phyloP scores from a whole-genome alignment of 2,888 invertebrate genomes.

The Pachycephus smyrnensis region DNA sequence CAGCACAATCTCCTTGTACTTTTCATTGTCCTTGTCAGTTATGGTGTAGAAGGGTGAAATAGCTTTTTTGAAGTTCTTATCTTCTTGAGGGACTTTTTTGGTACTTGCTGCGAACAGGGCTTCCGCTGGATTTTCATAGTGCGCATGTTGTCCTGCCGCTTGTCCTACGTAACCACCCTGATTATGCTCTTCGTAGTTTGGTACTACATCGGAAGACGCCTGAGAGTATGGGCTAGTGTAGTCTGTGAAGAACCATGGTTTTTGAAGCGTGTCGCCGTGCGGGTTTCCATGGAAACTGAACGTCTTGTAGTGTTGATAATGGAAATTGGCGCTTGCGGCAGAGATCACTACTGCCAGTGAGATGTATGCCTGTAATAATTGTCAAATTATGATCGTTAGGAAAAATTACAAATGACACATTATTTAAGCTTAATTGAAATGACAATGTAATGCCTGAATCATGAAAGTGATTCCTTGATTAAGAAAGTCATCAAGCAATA shows the following conservation, averaged over 20 bases:
- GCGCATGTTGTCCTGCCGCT: not conserved
- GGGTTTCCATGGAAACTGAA: conserved; percentile 16
- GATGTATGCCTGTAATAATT: conserved; percentile 8
- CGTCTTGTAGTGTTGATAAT: conserved; percentile 28
- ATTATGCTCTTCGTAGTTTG: not conserved
- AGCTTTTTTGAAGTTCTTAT: conserved; percentile 47
- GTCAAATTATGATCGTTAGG: too few relatives aligned
- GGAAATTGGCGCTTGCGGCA: conserved; percentile 31
- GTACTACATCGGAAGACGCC: conserved; percentile 3
- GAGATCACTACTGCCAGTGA: conserved; percentile 31
- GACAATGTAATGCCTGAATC: not conserved
- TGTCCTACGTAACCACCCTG: not conserved
- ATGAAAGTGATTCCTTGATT: not conserved
- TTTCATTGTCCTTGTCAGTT: conserved; percentile 32
- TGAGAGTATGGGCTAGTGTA: conserved; percentile 10
- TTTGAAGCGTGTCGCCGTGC: not conserved
- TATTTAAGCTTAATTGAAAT: not conserved
- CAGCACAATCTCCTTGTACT: conserved; percentile 35
- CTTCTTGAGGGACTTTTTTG: conserved; percentile 44
- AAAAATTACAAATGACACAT: not conserved
- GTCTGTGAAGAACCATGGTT: conserved; percentile 21
- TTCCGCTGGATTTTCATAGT: conserved; percentile 22
- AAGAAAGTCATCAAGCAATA: not conserved
- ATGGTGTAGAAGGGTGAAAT: conserved; percentile 35
- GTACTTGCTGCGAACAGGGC: conserved; percentile 17